Percentiles rank a stretch among this genome's conserved stretches.
phyloP scores from a whole-genome alignment of 2,888 invertebrate genomes.

The Zaprionus bogoriensis region DNA sequence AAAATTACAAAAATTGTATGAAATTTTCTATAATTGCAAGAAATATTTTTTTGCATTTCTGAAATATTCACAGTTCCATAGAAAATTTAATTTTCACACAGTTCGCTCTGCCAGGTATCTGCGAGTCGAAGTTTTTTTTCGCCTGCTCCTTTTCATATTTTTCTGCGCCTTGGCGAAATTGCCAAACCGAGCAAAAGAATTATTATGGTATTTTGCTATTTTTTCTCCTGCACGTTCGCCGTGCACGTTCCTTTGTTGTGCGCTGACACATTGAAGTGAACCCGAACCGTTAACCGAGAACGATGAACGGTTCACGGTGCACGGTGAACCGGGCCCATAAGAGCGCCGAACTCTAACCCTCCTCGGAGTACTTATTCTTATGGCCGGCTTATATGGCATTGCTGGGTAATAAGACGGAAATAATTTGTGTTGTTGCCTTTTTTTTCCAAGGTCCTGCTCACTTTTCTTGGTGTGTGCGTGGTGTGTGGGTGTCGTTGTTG shows the following conservation, averaged over 20 bases:
- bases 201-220: constrained; percentile 66
- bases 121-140: neutral
- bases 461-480: constrained; percentile 3
- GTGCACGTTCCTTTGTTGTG: constrained; percentile 46
- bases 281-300: neutral
- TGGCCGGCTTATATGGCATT: constrained; percentile 69
- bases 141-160: neutral
- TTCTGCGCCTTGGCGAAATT: constrained; percentile 44
- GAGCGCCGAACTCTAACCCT: constrained; percentile 16
- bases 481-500: constrained; percentile 7
- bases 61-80: too few relatives aligned
- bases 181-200: constrained; percentile 80
- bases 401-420: constrained; percentile 80
- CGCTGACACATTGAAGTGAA: constrained; percentile 52
- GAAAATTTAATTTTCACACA: too few relatives aligned
- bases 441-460: constrained; percentile 8
- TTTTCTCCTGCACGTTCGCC: constrained; percentile 30
- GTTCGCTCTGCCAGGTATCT: neutral
- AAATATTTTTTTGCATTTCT: too few relatives aligned
- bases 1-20: too few relatives aligned
- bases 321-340: too few relatives aligned
- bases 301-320: too few relatives aligned
- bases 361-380: constrained; percentile 49
- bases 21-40: too few relatives aligned
- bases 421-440: constrained; percentile 68